phyloP scores from a whole-genome alignment of 2,113 vertebrate species.

The Raja brachyura region DNA sequence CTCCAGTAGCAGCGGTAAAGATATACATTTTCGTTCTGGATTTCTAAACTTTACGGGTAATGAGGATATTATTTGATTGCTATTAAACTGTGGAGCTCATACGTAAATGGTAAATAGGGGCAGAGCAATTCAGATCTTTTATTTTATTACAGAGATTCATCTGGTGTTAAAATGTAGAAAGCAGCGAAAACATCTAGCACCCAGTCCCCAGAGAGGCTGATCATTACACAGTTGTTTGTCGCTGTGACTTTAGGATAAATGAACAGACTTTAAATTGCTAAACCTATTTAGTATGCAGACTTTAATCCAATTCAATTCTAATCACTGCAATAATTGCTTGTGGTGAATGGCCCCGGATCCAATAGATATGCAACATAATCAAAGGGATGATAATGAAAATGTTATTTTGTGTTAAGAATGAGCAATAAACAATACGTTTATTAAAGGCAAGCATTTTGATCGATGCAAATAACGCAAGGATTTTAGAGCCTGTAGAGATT shows the following conservation, averaged over 20 bases:
- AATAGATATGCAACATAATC: background rate
- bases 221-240: background rate
- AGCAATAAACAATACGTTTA: slow-evolving; percentile 23
- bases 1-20: background rate
- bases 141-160: background rate
- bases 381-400: background rate
- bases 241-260: background rate
- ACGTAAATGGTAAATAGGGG: background rate
- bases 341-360: slow-evolving; percentile 8
- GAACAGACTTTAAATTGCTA: slow-evolving; percentile 17
- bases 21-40: background rate
- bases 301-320: slow-evolving; percentile 25
- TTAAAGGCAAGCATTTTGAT: background rate
- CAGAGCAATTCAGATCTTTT: background rate
- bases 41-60: background rate
- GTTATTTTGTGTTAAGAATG: slow-evolving; percentile 7
- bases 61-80: background rate
- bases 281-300: background rate
- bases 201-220: background rate
- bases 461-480: background rate
- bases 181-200: background rate
- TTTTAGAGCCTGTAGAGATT: background rate
- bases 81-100: background rate
- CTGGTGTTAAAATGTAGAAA: background rate
- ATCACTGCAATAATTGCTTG: slow-evolving; percentile 23